Evolutionary conservation across 2,797 vertebrate species (phyloP).

Genomic region (Centropyge bicolor): DNA sequence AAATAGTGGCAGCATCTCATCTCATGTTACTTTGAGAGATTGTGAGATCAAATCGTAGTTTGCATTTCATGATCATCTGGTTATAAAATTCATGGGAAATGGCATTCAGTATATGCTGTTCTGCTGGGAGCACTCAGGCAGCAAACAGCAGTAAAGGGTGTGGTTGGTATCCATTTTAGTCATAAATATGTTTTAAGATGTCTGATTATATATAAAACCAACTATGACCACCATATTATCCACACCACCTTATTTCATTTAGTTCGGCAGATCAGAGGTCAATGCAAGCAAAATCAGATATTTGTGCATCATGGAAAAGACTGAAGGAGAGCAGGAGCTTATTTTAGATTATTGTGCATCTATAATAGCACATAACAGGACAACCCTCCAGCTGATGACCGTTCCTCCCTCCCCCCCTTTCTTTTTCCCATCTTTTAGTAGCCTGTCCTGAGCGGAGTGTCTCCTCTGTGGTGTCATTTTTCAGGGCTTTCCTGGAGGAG

Average conservation of each 20-base stretch:
- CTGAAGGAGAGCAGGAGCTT: background rate
- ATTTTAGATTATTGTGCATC: background rate
- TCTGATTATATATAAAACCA: slow-evolving; percentile 28
- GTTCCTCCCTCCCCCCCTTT: slow-evolving; percentile 6
- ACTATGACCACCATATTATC: background rate
- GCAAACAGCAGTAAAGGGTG: background rate
- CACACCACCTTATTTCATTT: background rate
- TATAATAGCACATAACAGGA: too few relatives aligned
- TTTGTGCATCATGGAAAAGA: background rate
- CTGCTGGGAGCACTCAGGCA: background rate
- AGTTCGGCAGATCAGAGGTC: slow-evolving; percentile 2
- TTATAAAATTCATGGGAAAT: background rate
- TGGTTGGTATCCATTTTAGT: background rate
- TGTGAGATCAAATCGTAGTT: background rate
- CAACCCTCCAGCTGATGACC: slow-evolving; percentile 21
- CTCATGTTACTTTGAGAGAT: slow-evolving; percentile 4
- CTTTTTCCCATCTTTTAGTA: slow-evolving; percentile 34
- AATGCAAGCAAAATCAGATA: slow-evolving; percentile 17
- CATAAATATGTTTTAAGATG: slow-evolving; percentile 9
- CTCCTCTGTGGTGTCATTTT: slow-evolving; percentile 70
- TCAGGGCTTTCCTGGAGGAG: slow-evolving; percentile 67
- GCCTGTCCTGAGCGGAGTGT: slow-evolving; percentile 49
- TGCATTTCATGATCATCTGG: background rate
- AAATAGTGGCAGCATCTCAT: background rate
- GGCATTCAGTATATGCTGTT: background rate